These are phyloP conservation scores for Gopherus evgoodei DNA, from an alignment of 2,113 vertebrate genomes.

Conservation along the genomic window DNA sequence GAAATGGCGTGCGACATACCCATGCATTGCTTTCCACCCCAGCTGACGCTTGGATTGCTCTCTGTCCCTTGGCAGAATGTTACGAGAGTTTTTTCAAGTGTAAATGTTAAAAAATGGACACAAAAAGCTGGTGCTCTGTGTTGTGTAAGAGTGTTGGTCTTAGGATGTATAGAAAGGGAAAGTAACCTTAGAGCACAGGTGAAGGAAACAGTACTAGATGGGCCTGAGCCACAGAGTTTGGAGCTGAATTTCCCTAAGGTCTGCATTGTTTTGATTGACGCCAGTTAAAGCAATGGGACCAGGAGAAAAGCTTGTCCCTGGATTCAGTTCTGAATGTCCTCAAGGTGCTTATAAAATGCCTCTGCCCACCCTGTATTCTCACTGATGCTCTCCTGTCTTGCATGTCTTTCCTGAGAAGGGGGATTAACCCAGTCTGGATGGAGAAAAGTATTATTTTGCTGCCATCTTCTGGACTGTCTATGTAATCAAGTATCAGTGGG, in stretches of 20 bases:
- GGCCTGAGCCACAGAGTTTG: neutral
- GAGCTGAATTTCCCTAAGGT: neutral
- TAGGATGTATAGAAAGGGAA: neutral
- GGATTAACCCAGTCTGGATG: accelerated
- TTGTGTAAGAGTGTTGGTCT: neutral
- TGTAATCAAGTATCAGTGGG: neutral
- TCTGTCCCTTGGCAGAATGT: neutral
- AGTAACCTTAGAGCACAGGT: neutral
- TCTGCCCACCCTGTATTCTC: neutral
- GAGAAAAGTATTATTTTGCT: neutral
- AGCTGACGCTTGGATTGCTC: neutral
- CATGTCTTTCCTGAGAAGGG: neutral
- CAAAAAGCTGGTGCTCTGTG: accelerated
- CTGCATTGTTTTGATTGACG: neutral
- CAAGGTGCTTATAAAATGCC: neutral
- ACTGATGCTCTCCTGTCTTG: neutral
- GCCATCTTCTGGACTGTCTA: constrained; percentile 16
- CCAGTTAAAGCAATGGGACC: neutral
- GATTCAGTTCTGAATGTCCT: neutral
- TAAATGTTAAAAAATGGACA: neutral
- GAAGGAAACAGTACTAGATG: neutral
- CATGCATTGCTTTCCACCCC: neutral
- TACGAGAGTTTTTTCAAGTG: neutral
- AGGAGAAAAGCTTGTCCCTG: neutral
- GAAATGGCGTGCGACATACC: neutral